Base-by-base conservation (phyloP, 92 coral and sea anemone genomes). In the Ricordea florida region DNA sequence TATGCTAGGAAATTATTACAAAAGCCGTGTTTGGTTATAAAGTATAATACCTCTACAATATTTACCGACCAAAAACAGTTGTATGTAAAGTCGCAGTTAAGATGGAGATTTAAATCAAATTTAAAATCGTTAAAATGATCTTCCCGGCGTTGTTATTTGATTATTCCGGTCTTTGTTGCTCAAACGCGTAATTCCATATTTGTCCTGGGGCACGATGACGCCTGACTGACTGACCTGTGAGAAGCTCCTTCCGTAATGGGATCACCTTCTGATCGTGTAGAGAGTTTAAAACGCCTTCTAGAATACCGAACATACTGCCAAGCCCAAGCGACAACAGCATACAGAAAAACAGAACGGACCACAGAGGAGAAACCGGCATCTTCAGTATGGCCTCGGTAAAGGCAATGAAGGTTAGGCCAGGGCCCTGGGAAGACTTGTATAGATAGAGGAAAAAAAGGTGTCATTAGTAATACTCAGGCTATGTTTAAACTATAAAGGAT, bases 321-420 rank as follows among this genome's bases (percentile, higher is more conserved):
- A 93, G 85, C 2, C 98, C 98, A 5, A 93, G 91, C 0, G 96
- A 90, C 22, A 93, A 40, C 59, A 93, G 62, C 98, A 93, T 93
- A 37, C 90, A 89, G 64, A 93, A 93, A 84, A 93, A 87, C 53
- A 93, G 81, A 0, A 91, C 86, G 0, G 98, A 88, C 98, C 98
- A 93, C 32, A 90, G 78, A 11, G 93, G 98, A 0, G 98, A 84
- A 26, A 93, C 58, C 0, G 98, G 98, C 84, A 93, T 66, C 83
- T 65, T 83, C 9, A 84, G 79, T 24, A 93, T 93, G 31, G 98
- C 98, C 47, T 93, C 98, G 2, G 98, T 93, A 69, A 93, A 93
- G 10, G 98, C 96, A 42, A 93, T 86, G 62, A 93, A 93, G n/a
- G 98, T 90, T 56, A 93, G 45, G 5, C 98, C 98, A 1, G 98